A percentile compares a stretch with the other conserved stretches of the same genome.
These are phyloP conservation scores for Haliclona indistincta DNA, from an alignment of 37 sponge, comb jelly and placozoan species.

Conservation along the genomic window DNA sequence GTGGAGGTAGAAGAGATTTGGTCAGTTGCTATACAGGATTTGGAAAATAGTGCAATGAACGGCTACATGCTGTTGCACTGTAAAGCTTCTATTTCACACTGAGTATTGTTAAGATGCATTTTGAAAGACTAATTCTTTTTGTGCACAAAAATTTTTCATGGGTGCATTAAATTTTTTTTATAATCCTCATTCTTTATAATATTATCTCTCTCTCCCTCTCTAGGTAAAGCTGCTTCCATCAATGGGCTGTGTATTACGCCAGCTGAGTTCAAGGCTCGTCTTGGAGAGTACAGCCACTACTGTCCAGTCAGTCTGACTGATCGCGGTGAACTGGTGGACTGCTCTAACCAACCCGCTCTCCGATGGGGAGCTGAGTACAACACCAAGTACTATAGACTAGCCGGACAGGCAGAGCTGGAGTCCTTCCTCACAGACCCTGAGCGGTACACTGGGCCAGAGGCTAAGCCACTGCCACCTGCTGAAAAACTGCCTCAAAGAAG, in stretches of 20 bases:
- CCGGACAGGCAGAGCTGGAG: slow-evolving; percentile 50
- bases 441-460: slow-evolving; percentile 56
- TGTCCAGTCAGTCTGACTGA: slow-evolving; percentile 90
- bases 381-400: slow-evolving; percentile 11
- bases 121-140: neutral
- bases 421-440: slow-evolving; percentile 74
- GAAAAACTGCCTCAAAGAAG: slow-evolving; percentile 53
- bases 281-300: slow-evolving; percentile 84
- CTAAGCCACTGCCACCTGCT: slow-evolving; percentile 55
- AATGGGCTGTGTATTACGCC: slow-evolving; percentile 87
- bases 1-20: too few relatives aligned
- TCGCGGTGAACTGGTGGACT: slow-evolving; percentile 79
- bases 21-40: too few relatives aligned
- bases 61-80: neutral
- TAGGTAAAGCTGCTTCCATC: slow-evolving; percentile 88
- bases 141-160: neutral
- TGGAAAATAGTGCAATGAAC: too few relatives aligned
- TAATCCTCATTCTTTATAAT: neutral
- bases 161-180: too few relatives aligned
- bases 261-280: slow-evolving; percentile 58
- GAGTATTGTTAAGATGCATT: neutral
- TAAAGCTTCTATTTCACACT: neutral
- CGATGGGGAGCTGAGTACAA: slow-evolving; percentile 81
- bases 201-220: neutral
- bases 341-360: slow-evolving; percentile 55